Evolutionary conservation across 2,888 invertebrate species (phyloP), one percentile per base, ranked within the genome.

Genomic region (Calameuta filiformis): DNA sequence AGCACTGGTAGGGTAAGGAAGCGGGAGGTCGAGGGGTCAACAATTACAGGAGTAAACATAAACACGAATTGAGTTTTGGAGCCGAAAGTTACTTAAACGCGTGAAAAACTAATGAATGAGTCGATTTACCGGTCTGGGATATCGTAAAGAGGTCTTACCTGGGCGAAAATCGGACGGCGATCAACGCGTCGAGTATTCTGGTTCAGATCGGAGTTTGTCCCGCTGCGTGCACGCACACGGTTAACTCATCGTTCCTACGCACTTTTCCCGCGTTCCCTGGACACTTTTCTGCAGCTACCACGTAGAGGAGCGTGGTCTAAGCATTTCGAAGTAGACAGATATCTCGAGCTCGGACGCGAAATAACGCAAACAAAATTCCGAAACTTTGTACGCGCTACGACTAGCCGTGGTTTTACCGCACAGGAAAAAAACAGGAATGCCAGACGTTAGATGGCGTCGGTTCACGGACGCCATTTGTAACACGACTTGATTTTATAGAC

Each of bases 361-460:
- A 77, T 81, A 73, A 79, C 79, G 82, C 81, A 80, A 84, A 84
- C 82, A 84, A 84, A 82, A 83, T 34, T 56, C 74, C 79, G 81
- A 79, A 80, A 84, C 81, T 85, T 80, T 85, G 87, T 84, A 85
- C 82, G 69, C 83, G 82, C 79, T 69, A 75, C 80, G 85, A 84
- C 81, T 85, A 85, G 85, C 84, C 85, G 84, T 88, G 84, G 84
- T 83, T 88, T 86, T 84, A 85, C 84, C 83, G 84, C 86, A 87
- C 83, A 87, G 86, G 82, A 84, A 88, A 86, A 88, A 89, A 87
- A 87, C 89, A 88, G 87, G 89, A 90, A 89, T 91, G 88, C 90
- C 87, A 87, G 87, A 87, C 88, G 90, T 91, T 90, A 91, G 91
- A 91, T 91, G 91, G 91, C 91, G 91, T 91, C 91, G 90, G 90